Evolutionary conservation across 2,113 vertebrate species (phyloP).

Genomic region (Acrocephalus kingi): DNA sequence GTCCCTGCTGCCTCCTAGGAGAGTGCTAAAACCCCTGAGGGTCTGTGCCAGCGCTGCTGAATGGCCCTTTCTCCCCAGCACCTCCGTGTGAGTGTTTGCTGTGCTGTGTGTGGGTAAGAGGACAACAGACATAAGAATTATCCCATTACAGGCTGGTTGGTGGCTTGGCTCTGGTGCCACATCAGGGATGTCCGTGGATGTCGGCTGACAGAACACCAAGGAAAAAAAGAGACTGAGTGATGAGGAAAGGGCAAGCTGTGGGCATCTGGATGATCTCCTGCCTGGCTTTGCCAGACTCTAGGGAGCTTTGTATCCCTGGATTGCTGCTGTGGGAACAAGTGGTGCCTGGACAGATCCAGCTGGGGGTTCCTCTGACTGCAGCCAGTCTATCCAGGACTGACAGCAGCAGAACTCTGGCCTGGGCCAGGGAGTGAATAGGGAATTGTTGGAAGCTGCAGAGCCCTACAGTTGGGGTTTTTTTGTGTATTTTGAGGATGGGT

Average conservation of each 20-base stretch:
- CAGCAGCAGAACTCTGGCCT: neutral
- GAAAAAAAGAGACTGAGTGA: neutral
- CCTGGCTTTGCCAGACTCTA: neutral
- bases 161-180: conserved; percentile 9
- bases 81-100: neutral
- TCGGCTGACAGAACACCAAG: neutral
- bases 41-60: neutral
- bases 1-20: neutral
- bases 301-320: neutral
- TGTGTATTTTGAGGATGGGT: neutral
- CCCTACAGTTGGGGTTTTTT: neutral
- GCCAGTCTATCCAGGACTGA: neutral
- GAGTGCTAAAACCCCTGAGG: neutral
- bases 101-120: neutral
- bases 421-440: neutral
- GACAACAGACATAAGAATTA: neutral
- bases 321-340: neutral
- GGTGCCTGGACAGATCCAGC: neutral
- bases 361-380: neutral
- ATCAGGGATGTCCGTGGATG: neutral
- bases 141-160: conserved; percentile 7
- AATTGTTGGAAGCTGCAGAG: neutral
- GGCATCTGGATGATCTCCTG: neutral
- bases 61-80: neutral
- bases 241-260: neutral